Base-by-base conservation (phyloP, 2,888 invertebrate species). In the Pheosia tremula region DNA sequence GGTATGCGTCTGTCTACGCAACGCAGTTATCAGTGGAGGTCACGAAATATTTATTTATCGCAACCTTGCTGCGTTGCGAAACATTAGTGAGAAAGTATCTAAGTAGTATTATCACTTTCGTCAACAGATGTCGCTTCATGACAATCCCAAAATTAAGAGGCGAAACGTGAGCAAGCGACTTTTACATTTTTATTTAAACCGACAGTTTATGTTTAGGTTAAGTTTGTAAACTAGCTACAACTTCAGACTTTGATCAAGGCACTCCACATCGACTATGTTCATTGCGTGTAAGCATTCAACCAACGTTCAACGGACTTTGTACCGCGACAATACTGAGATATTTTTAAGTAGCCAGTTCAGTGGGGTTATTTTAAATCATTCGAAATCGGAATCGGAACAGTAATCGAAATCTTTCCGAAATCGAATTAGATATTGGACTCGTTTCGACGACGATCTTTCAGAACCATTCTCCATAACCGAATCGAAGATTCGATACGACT, bases 21-120 rank as follows among this genome's bases (percentile, higher is more conserved):
- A 61, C 77, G 75, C 66, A 75, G 75, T 69, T 64, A 66, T 73
- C 55, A 59, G 43, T 57, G 59, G 71, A 77, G 77, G 76, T 77
- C 73, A 74, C 67, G 75, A 72, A 75, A 78, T 75, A 75, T 81
- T 79, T 78, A 75, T 64, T 59, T 69, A 67, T 57, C 60, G 66
- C 63, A 68, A 72, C 79, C 74, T 79, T 68, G 53, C 45, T 10
- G 41, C 38, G 43, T 72, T 68, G 74, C 59, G 64, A 76, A 62
- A 63, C 57, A 37, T 43, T 38, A 49, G 11, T 49, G 74, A 75
- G 75, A 75, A 75, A 75, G 76, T 75, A 65, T 50, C 11, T 43
- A 1, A 5, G 49, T 6, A n/a, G 47, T 47, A 47, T n/a, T 0
- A n/a, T 47, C 47, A n/a, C 47, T 47, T 47, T 47, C 47, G 5